Evolutionary conservation across 35 echinoderm and acorn worm species (phyloP).

Genomic region (Ptychodera flava): DNA sequence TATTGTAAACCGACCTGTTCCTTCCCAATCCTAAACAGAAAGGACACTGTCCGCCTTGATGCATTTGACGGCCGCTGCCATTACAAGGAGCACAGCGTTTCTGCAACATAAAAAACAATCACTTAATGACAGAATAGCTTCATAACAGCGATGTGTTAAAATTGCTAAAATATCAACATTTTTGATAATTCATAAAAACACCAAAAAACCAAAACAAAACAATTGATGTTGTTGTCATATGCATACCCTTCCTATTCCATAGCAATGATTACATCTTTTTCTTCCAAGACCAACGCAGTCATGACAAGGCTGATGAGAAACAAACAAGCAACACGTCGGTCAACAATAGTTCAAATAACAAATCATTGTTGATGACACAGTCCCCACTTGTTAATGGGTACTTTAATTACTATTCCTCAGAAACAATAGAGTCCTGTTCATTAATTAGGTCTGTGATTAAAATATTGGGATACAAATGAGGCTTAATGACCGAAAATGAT

Average conservation of each 20-base stretch:
- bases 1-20: constrained; percentile 27
- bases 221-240: too few species aligned
- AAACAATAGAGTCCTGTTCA: too few species aligned
- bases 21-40: constrained; percentile 59
- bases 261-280: constrained; percentile 57
- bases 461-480: too few species aligned
- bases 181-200: too few species aligned
- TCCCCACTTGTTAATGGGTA: too few species aligned
- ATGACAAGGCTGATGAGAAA: constrained; percentile 71
- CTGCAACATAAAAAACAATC: constrained; percentile 19
- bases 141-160: background rate
- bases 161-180: background rate
- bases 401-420: too few species aligned
- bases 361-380: too few species aligned
- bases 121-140: background rate
- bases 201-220: too few species aligned
- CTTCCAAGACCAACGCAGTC: constrained; percentile 75
- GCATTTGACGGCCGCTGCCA: constrained; percentile 44
- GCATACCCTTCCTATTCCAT: constrained; percentile 85
- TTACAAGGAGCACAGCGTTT: constrained; percentile 73
- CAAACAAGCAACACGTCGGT: background rate
- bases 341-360: too few species aligned
- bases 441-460: too few species aligned
- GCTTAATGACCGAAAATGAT: too few species aligned
- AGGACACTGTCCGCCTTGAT: constrained; percentile 36